Conservation (phyloP, 2,888 invertebrate genomes). For the Bugulina stolonifera region DNA sequence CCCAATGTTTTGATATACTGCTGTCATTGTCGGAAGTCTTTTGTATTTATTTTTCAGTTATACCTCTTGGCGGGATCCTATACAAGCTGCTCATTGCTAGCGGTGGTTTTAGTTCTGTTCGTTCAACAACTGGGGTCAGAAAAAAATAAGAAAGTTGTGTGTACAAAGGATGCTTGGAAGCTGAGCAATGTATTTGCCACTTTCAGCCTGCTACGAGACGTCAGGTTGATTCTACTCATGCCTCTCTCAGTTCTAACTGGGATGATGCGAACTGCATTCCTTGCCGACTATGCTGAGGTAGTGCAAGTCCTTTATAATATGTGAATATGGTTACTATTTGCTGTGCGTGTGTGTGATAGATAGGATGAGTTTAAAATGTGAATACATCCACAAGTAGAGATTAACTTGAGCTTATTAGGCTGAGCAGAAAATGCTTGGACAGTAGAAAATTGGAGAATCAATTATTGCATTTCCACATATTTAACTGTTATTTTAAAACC, state of each 20-base stretch:
- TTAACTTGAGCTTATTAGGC: background rate
- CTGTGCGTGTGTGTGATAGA: too few species aligned
- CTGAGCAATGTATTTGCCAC: constrained; percentile 40
- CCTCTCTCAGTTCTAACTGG: constrained; percentile 48
- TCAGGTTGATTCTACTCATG: constrained; percentile 42
- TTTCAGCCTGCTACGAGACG: constrained; percentile 41
- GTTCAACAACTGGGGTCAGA: background rate
- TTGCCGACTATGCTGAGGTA: constrained; percentile 50
- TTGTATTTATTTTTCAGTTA: constrained; percentile 56
- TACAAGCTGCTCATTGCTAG: background rate
- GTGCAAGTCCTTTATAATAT: too few species aligned
- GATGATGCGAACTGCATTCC: constrained; percentile 47
- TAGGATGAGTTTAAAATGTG: too few species aligned
- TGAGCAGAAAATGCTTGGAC: too few species aligned
- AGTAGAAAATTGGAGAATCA: too few species aligned
- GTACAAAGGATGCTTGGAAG: constrained; percentile 8
- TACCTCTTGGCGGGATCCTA: background rate
- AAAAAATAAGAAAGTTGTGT: background rate
- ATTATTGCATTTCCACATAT: too few species aligned
- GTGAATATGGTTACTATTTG: too few species aligned
- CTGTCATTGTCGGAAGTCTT: too few species aligned
- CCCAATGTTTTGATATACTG: too few species aligned
- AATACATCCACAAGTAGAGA: too few species aligned
- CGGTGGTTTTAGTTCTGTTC: background rate
- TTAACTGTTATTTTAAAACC: too few species aligned